Percentiles rank a stretch among this genome's conserved stretches.
phyloP scores from a whole-genome alignment of 2,797 vertebrate species.

The Coluber constrictor region DNA sequence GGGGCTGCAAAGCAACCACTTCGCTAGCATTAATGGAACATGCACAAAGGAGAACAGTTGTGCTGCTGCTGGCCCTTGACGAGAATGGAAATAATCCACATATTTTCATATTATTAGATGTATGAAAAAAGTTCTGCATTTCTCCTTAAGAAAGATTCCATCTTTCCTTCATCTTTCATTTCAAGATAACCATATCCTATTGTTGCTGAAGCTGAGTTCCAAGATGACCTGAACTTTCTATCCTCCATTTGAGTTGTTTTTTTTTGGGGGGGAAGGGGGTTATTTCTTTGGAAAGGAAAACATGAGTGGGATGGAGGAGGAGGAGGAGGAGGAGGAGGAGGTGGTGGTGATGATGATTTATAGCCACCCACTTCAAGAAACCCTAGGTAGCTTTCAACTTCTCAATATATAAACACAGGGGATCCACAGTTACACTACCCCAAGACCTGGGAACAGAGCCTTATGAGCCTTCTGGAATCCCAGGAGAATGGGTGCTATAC shows the following conservation, averaged over 20 bases:
- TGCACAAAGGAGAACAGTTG: slow-evolving; percentile 36
- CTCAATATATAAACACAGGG: not conserved
- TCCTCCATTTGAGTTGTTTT: not conserved
- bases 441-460: not conserved
- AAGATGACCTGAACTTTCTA: not conserved
- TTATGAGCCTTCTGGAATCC: not conserved
- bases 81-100: slow-evolving; percentile 12
- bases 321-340: too few species aligned
- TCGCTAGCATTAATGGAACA: slow-evolving; percentile 34
- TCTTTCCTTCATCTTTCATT: slow-evolving; percentile 28
- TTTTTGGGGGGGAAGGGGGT: too few species aligned
- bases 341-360: not conserved
- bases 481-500: not conserved
- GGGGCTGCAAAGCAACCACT: slow-evolving; percentile 22
- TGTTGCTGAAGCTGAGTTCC: slow-evolving; percentile 23
- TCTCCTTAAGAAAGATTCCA: slow-evolving; percentile 33
- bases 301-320: not conserved
- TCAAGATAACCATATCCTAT: slow-evolving; percentile 26
- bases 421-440: not conserved
- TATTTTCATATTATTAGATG: slow-evolving; percentile 25
- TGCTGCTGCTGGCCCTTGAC: slow-evolving; percentile 4
- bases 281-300: not conserved
- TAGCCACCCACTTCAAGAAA: not conserved
- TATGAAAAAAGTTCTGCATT: slow-evolving; percentile 33
- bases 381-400: not conserved